Conservation (phyloP, 2,113 vertebrate species). For the Struthidea cinerea region DNA sequence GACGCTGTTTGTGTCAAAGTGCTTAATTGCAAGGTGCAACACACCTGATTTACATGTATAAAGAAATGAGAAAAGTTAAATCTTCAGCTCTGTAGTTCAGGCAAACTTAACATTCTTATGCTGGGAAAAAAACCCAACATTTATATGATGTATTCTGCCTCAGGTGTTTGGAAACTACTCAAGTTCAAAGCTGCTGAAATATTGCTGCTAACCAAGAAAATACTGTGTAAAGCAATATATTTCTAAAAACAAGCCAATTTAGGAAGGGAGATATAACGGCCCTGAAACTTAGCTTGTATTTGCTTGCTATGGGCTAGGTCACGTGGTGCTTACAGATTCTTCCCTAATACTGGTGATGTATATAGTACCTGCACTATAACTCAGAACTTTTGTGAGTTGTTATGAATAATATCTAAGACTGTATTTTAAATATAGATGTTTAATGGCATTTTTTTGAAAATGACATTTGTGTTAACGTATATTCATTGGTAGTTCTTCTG, state of each 20-base stretch:
- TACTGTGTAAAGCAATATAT: neutral
- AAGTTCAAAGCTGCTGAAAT: neutral
- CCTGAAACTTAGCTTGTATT: neutral
- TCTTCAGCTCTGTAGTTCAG: neutral
- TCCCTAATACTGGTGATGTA: neutral
- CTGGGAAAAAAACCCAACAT: neutral
- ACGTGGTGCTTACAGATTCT: neutral
- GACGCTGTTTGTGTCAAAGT: neutral
- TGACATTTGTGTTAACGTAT: rapidly evolving
- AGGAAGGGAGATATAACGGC: neutral
- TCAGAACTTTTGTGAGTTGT: neutral
- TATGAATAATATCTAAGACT: neutral
- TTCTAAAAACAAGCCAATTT: neutral
- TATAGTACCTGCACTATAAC: neutral
- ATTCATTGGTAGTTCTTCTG: neutral
- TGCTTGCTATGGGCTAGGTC: neutral
- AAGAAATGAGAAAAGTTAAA: neutral
- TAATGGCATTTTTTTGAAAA: neutral
- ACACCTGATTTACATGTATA: neutral
- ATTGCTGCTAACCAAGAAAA: neutral
- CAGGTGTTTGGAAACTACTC: neutral
- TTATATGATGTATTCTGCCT: neutral
- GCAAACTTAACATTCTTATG: neutral
- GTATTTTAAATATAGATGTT: neutral
- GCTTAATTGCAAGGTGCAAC: neutral